Conservation (phyloP, 2,113 vertebrate genomes). For the Festucalex cinctus region DNA sequence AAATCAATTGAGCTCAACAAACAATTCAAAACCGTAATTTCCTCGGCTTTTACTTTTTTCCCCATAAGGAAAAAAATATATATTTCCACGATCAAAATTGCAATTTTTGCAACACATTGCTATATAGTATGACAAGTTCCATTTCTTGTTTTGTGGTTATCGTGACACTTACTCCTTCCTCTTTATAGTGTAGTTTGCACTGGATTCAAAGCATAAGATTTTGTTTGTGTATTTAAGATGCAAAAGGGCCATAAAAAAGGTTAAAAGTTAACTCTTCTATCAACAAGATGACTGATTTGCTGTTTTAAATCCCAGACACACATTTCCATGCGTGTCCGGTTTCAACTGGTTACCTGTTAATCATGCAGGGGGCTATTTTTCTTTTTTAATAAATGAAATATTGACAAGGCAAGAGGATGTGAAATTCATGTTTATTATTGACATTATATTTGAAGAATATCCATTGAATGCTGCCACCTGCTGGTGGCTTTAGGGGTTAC, state of each 20-base stretch:
- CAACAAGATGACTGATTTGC: background rate
- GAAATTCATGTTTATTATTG: background rate
- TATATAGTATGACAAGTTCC: no score
- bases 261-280: background rate
- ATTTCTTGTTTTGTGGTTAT: no score
- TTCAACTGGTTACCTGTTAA: background rate
- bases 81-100: background rate
- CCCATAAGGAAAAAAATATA: no score
- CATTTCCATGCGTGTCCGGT: background rate
- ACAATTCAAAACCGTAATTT: no score
- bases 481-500: slow-evolving; percentile 12
- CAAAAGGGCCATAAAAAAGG: background rate
- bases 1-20: no score
- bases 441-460: background rate
- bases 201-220: background rate
- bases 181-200: no score
- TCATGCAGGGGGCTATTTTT: background rate
- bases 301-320: background rate
- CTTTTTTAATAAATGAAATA: background rate
- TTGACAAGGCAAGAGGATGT: background rate
- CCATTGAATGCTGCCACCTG: slow-evolving; percentile 46
- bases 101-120: no score
- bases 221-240: background rate
- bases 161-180: no score
- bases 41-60: no score